Base-by-base conservation (phyloP, 2,888 invertebrate genomes). In the Saturnia pavonia region DNA sequence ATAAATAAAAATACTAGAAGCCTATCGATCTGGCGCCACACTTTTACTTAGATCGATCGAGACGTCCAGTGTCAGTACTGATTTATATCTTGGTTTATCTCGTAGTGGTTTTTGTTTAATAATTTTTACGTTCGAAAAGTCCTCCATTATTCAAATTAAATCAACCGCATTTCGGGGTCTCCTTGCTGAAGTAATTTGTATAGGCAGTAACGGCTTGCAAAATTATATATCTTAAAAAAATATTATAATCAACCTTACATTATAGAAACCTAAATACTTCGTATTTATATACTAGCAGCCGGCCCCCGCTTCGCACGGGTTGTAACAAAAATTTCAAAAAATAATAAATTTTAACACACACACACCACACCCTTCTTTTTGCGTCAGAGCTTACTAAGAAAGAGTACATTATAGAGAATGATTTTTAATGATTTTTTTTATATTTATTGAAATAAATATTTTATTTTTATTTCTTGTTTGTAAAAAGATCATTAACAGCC, bases 31-130 rank as follows among this genome's bases (percentile, higher is more conserved):
- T 79, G 83, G 85, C 88, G 87, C 90, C 87, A 88, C 89, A 90
- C 91, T 92, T 91, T 91, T 90, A 89, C 89, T 90, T 80, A 81
- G 85, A 85, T 83, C 82, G 81, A 85, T 85, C 84, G 82, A 82
- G 82, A 84, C 83, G 82, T 78, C 84, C 82, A 84, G 82, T 82
- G 83, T 85, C 80, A 80, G 74, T 83, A 85, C 84, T 84, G 86
- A 90, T 89, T 87, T 85, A 85, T 88, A 87, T 88, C 88, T 85
- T 78, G 80, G 79, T 82, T 81, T 63, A n/a, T 79, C 75, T 74
- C 71, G 76, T 78, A 74, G 78, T 82, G 76, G 78, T 78, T 77
- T 81, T 79, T 84, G 75, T 75, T 82, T 72, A 72, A 72, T 72
- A 16, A 63, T 68, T 71, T 54, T 68, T 19, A 67, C 27, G 11